phyloP scores from a whole-genome alignment of 2,113 vertebrate species.

The Archilochus colubris region DNA sequence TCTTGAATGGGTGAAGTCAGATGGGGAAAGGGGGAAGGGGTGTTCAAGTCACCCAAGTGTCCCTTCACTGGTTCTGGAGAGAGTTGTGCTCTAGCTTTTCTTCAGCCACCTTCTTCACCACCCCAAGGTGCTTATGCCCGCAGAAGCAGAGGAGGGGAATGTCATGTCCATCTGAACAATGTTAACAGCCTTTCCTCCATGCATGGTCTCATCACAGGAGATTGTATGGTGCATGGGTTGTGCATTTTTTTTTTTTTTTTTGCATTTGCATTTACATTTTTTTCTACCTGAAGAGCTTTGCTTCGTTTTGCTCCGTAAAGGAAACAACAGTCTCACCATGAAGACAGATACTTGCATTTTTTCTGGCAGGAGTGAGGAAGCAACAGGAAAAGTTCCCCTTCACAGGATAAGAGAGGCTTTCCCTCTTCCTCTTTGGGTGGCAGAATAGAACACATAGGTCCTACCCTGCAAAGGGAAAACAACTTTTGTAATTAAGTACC shows the following conservation, averaged over 20 bases:
- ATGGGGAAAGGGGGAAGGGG: background rate
- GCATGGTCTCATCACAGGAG: background rate
- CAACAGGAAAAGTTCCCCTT: background rate
- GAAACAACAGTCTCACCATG: background rate
- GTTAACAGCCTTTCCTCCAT: background rate
- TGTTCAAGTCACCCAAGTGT: background rate
- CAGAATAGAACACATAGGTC: background rate
- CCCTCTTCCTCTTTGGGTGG: background rate
- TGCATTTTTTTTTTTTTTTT: background rate
- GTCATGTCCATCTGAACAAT: background rate
- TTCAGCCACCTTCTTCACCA: background rate
- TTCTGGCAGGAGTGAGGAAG: background rate
- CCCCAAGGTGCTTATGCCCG: background rate
- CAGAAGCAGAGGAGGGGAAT: background rate
- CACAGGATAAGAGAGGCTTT: background rate
- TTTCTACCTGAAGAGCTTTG: background rate
- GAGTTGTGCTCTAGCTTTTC: background rate
- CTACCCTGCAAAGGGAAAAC: background rate
- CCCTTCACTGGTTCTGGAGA: rapidly evolving
- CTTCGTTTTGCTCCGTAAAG: background rate
- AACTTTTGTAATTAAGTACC: background rate
- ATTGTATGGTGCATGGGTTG: background rate
- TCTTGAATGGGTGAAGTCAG: no score
- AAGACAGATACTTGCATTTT: background rate
- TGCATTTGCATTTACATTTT: background rate